Base-by-base conservation (phyloP, 2,797 vertebrate species). In the Smutsia temminckii region DNA sequence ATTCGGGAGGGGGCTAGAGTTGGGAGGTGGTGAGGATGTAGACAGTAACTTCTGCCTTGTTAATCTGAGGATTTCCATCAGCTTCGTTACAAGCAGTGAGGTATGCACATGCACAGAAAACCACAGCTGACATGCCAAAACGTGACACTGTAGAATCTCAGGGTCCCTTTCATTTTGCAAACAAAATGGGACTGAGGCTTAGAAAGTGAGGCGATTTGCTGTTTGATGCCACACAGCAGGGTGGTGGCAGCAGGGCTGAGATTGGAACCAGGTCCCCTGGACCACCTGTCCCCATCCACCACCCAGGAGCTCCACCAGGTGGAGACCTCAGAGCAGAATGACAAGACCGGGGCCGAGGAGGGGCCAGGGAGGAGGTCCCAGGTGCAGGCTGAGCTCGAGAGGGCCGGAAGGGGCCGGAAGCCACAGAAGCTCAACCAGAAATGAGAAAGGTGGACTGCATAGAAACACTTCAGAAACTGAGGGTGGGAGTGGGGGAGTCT, bases 361-460 rank as follows among this genome's bases (percentile, higher is more conserved):
- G 27, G 53, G 32, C n/a, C 20, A 17, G 23, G 25, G 79, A 55
- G 23, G 49, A 53, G 18, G 53, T 25, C 61, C 12, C 8, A 42
- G 84, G 61, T 34, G 21, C 61, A 77, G 72, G 25, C 51, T 25
- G 59, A 71, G 18, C 66, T 75, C 18, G 20, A 66, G 29, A 72
- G 29, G 55, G 21, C 23, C 64, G 20, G 69, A 61, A 55, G 3
- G 29, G 46, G 53, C 9, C 37, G 23, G 72, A 69, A 37, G 32
- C 16, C 46, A 2, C 21, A 63, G 57, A 53, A 16, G 8, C 63
- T 72, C 23, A 34, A 46, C 3, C n/a, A 53, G 49, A 68, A 71
- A 46, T 34, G 46, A 61, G 51, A 27, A 37, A 59, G 16, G 71
- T 4, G 8, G 51, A 17, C 21, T 27, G 13, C 0, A 0, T 3